Percentiles rank a stretch among this genome's conserved stretches.
Conservation (phyloP, 2,113 vertebrate species). For the Gopherus flavomarginatus region DNA sequence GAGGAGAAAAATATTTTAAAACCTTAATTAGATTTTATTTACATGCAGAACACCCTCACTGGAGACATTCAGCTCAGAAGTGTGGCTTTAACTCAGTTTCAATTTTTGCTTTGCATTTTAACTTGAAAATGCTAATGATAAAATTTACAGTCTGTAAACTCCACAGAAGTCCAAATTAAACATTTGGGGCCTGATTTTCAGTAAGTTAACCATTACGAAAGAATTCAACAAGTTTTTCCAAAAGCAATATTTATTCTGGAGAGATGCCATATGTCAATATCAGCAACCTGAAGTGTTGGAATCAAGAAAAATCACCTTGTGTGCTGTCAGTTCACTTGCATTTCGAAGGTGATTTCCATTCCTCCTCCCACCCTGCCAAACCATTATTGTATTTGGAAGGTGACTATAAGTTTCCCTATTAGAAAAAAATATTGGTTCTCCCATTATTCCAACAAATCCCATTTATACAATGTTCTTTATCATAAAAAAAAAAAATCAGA, state of each 20-base stretch:
- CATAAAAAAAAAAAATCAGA: background rate
- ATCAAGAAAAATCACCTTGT: constrained; percentile 63
- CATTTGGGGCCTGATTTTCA: constrained; percentile 42
- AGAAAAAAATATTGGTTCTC: background rate
- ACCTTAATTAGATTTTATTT: background rate
- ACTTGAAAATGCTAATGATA: constrained; percentile 44
- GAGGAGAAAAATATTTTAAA: background rate
- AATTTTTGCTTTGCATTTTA: constrained; percentile 38
- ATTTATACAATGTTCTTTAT: background rate
- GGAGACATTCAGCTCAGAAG: background rate
- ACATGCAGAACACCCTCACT: background rate
- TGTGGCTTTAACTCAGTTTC: background rate
- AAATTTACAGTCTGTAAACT: constrained; percentile 63
- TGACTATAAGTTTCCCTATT: constrained; percentile 8
- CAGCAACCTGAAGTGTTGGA: constrained; percentile 33
- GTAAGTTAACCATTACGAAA: constrained; percentile 59
- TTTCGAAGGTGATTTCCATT: constrained; percentile 61
- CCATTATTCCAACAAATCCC: background rate
- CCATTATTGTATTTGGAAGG: constrained; percentile 36
- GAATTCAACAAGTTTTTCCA: constrained; percentile 59
- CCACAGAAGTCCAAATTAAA: constrained; percentile 62
- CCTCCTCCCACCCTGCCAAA: constrained; percentile 46
- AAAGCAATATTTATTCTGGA: constrained; percentile 74
- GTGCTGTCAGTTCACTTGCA: constrained; percentile 24
- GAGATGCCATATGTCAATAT: constrained; percentile 51